These are phyloP conservation scores for Caiman crocodilus DNA, from an alignment of 2,797 vertebrate genomes.

Conservation along the genomic window DNA sequence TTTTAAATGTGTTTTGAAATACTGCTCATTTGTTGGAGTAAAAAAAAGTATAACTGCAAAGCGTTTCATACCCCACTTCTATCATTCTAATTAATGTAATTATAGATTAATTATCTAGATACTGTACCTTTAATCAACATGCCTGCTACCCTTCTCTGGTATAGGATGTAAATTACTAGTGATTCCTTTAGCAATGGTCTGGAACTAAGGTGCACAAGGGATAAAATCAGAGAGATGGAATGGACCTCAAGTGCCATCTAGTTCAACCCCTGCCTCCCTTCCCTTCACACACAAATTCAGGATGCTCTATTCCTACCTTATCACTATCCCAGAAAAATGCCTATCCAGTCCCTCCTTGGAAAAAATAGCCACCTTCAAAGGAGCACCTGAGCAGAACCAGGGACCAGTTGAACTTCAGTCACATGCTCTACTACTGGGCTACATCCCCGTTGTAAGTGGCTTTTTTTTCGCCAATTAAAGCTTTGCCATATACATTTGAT, in stretches of 20 bases:
- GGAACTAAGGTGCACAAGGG: not conserved
- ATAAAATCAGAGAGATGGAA: too few species aligned
- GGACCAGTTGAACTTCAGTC: not conserved
- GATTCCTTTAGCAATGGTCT: not conserved
- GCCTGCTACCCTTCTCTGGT: not conserved
- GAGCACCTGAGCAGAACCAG: not conserved
- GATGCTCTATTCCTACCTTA: not conserved
- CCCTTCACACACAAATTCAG: too few species aligned
- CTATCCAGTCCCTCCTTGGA: not conserved
- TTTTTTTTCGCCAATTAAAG: too few species aligned
- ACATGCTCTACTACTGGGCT: too few species aligned
- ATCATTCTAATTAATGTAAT: not conserved
- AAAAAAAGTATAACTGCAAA: not conserved
- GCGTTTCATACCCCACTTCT: not conserved
- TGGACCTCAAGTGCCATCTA: too few species aligned
- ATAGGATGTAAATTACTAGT: not conserved
- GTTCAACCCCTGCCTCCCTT: too few species aligned
- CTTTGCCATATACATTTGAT: too few species aligned
- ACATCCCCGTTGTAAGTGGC: too few species aligned
- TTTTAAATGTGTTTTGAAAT: not conserved
- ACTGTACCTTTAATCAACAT: not conserved
- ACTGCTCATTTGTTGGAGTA: not conserved
- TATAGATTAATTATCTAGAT: not conserved
- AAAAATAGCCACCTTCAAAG: not conserved
- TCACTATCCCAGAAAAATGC: not conserved